A percentile compares a stretch with the other conserved stretches of the same genome.
Evolutionary conservation across 2,888 invertebrate species (phyloP).

Genomic region (Xylophagus ater): DNA sequence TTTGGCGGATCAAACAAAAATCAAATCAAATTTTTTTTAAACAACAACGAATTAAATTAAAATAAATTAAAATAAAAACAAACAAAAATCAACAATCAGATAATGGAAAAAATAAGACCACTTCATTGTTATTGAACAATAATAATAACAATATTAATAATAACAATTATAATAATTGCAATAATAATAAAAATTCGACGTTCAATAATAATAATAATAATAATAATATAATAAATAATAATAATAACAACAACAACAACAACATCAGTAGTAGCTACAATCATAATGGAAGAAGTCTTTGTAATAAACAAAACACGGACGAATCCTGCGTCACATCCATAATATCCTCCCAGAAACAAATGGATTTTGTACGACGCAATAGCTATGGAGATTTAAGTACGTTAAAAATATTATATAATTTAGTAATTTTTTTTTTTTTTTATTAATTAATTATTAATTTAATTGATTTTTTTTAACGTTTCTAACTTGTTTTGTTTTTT

Average conservation of each 20-base stretch:
- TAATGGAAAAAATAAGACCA: constrained; percentile 11
- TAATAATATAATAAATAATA: not conserved
- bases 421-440: constrained; percentile 7
- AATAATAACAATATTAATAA: constrained; percentile 12
- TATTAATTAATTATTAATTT: constrained; percentile 4
- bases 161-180: constrained; percentile 1
- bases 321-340: constrained; percentile 19
- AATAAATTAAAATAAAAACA: not conserved
- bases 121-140: constrained; percentile 8
- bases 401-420: constrained; percentile 27
- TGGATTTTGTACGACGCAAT: constrained; percentile 60
- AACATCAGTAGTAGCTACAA: constrained; percentile 5
- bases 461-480: not conserved
- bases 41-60: not conserved
- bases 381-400: constrained; percentile 64
- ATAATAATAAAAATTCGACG: no score
- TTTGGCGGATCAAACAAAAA: no score
- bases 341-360: constrained; percentile 37
- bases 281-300: constrained; percentile 11
- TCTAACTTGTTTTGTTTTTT: constrained; percentile 5
- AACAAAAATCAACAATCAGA: constrained; percentile 10
- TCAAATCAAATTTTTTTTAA: no score
- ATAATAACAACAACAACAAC: constrained; percentile 7
- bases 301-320: constrained; percentile 13
- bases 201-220: constrained; percentile 5